These are phyloP conservation scores for Pachycephus smyrnensis DNA, from an alignment of 2,888 invertebrate genomes.

Conservation along the genomic window DNA sequence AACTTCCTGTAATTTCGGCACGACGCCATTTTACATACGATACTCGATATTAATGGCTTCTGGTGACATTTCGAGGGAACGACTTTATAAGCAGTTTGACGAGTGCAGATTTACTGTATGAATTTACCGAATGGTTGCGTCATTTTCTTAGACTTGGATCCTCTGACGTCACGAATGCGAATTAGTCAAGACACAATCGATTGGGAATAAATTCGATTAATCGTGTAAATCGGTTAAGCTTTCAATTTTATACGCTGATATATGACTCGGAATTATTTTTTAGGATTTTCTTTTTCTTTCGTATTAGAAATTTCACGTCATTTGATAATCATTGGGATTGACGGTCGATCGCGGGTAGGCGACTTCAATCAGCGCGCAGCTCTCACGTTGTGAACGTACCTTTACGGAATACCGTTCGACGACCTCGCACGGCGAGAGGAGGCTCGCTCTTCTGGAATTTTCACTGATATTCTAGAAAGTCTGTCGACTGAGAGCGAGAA, in stretches of 20 bases:
- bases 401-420: slow-evolving; percentile 31
- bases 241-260: too few species aligned
- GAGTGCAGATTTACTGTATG: not conserved
- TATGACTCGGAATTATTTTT: too few species aligned
- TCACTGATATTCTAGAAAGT: slow-evolving; percentile 40
- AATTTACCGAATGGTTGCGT: not conserved
- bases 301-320: not conserved
- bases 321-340: not conserved
- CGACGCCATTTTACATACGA: not conserved
- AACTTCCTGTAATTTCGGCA: too few species aligned
- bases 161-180: too few species aligned
- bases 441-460: slow-evolving; percentile 36
- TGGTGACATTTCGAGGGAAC: not conserved
- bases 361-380: not conserved
- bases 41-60: not conserved
- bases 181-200: too few species aligned
- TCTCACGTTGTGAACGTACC: not conserved
- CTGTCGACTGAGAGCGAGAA: not conserved
- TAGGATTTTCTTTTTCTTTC: not conserved
- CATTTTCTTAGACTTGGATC: too few species aligned
- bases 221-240: too few species aligned
- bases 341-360: not conserved
- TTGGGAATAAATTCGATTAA: too few species aligned
- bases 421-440: slow-evolving; percentile 37
- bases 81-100: not conserved